These are phyloP conservation scores for Drosophila picticornis DNA, from an alignment of 2,888 invertebrate species.

Conservation along the genomic window DNA sequence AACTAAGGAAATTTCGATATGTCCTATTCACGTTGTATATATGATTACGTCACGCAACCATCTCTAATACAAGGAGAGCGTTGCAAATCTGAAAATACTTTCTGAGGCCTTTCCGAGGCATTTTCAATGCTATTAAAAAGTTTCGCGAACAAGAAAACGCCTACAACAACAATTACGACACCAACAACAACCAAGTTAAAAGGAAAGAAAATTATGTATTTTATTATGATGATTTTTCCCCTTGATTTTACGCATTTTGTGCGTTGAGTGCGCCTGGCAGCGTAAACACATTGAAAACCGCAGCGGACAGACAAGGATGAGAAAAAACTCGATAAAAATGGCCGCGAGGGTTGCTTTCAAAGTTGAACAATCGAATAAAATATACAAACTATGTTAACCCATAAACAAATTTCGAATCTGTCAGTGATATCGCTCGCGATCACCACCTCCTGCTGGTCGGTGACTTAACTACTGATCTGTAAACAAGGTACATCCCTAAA, in stretches of 20 bases:
- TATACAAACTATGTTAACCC: background rate
- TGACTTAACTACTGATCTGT: background rate
- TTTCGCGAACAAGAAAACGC: constrained; percentile 61
- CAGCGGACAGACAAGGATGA: constrained; percentile 22
- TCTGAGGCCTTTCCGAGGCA: constrained; percentile 53
- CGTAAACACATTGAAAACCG: constrained; percentile 44
- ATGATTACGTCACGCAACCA: background rate
- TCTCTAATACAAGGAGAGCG: constrained; percentile 34
- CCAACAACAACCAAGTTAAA: constrained; percentile 15
- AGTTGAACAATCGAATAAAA: background rate
- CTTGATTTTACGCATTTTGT: constrained; percentile 67
- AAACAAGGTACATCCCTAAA: background rate
- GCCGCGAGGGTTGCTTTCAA: constrained; percentile 21
- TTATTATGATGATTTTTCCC: constrained; percentile 65
- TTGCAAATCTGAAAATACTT: constrained; percentile 71
- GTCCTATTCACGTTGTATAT: background rate
- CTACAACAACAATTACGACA: constrained; percentile 32
- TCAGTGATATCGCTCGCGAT: background rate
- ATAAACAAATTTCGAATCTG: background rate
- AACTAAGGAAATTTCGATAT: background rate
- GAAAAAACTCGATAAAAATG: background rate
- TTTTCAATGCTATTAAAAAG: constrained; percentile 78
- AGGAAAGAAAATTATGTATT: constrained; percentile 46
- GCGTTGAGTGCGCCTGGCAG: constrained; percentile 47
- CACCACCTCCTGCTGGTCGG: background rate